Percentiles rank a stretch among this genome's conserved stretches.
These are phyloP conservation scores for Micrastur ruficollis DNA, from an alignment of 2,797 vertebrate species.

Conservation along the genomic window DNA sequence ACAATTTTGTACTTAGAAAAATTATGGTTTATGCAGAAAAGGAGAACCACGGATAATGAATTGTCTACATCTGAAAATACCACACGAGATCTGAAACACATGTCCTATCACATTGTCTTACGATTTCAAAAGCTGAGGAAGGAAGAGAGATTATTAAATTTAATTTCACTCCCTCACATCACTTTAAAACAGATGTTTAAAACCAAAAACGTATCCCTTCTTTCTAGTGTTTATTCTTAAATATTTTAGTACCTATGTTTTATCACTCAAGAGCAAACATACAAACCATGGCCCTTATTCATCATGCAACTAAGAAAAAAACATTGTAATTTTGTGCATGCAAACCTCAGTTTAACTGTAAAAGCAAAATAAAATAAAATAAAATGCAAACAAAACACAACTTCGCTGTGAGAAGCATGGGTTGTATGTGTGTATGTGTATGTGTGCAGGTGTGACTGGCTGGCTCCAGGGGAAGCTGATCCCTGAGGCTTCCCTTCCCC, in stretches of 20 bases:
- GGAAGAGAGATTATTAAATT: conserved; percentile 69
- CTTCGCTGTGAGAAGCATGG: neutral
- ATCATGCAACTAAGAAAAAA: neutral
- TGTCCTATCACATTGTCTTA: conserved; percentile 48
- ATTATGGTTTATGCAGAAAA: conserved; percentile 53
- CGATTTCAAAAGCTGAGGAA: conserved; percentile 64
- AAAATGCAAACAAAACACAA: neutral
- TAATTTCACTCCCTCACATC: conserved; percentile 52
- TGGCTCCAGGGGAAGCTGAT: neutral
- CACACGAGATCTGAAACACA: conserved; percentile 66
- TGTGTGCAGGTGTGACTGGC: neutral
- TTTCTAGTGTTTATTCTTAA: conserved; percentile 36
- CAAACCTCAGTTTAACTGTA: neutral
- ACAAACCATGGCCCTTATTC: neutral
- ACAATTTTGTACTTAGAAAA: conserved; percentile 51
- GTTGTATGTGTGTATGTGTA: neutral
- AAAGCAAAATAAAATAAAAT: neutral
- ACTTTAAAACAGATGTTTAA: conserved; percentile 71
- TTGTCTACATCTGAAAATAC: conserved; percentile 69
- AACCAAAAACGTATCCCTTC: conserved; percentile 22
- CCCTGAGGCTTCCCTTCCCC: neutral
- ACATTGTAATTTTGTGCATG: neutral
- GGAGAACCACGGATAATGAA: conserved; percentile 62
- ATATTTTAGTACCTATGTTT: conserved; percentile 20
- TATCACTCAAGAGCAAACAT: neutral